Evolutionary conservation across 2,797 vertebrate species (phyloP).

Genomic region (Microchirus variegatus): DNA sequence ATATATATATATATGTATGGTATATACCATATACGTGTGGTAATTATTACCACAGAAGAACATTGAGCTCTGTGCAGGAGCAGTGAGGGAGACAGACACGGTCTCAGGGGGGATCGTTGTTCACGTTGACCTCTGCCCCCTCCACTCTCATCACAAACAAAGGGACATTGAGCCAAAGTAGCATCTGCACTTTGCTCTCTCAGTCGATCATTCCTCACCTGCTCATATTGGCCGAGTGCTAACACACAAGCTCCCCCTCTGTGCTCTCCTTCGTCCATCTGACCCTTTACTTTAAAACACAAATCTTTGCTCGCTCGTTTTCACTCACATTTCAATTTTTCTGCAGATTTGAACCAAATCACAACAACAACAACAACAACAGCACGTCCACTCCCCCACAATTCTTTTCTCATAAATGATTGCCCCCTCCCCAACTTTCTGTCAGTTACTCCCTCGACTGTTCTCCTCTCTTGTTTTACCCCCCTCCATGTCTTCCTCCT

Average conservation of each 20-base stretch:
- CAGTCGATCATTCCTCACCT: conserved; percentile 59
- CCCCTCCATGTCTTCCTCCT: conserved; percentile 31
- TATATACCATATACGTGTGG: background rate
- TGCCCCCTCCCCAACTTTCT: conserved; percentile 1
- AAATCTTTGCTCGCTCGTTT: conserved; percentile 19
- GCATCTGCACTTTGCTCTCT: conserved; percentile 50
- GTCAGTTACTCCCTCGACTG: conserved; percentile 66
- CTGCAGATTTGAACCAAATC: conserved; percentile 45
- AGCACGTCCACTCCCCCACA: conserved; percentile 13
- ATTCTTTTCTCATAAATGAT: background rate
- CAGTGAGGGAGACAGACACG: conserved; percentile 14
- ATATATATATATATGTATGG: too few species aligned
- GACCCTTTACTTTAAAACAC: conserved; percentile 9
- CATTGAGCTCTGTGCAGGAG: conserved; percentile 41
- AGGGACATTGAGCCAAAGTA: conserved; percentile 41
- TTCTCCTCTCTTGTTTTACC: conserved; percentile 53
- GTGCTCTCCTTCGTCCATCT: conserved; percentile 14
- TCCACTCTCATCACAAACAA: conserved; percentile 45
- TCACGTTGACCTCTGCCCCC: conserved; percentile 48
- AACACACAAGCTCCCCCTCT: conserved; percentile 30
- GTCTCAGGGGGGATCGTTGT: conserved; percentile 29
- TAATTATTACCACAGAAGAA: background rate
- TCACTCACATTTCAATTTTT: conserved; percentile 17
- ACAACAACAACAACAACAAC: conserved; percentile 20
- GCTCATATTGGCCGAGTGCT: conserved; percentile 45